Evolutionary conservation across 2,888 invertebrate genomes (phyloP), one percentile per base, ranked within the genome.

Genomic region (Brassicogethes aeneus): DNA sequence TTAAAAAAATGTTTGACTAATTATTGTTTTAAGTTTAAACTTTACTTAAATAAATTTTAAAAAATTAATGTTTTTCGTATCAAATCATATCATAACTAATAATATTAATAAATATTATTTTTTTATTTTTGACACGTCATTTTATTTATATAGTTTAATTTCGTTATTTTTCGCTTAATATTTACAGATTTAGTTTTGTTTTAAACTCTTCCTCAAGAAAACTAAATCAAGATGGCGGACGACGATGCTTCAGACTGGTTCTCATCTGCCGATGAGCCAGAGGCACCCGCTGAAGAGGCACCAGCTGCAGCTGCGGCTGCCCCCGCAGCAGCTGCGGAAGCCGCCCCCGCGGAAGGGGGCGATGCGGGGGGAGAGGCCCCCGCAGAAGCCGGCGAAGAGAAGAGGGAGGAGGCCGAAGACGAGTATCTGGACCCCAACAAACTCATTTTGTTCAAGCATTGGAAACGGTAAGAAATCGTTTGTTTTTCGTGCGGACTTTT

Each of bases 401-500:
- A 63, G 17, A 65, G 68, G 3, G 75, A 65, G 38, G 70, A 60
- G 30, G 74, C 71, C 2, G 64, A 57, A 41, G 55, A 50, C 12
- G 64, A 61, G 40, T 62, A 62, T 50, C 75, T 79, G 54, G 80
- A 82, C 45, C 74, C 76, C 17, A 74, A 76, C 52, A 80, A 76
- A 56, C 77, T 82, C 55, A 73, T 86, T 40, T 72, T 85, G 50
- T 83, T 82, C 70, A 82, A 78, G 62, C 87, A 89, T 62, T 90
- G 89, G 89, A 85, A 83, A 61, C 80, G 88, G 76, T 82, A 68
- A 60, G 60, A 31, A 17, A 12, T 37, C 16, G 35, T 37, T 32
- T 16, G 36, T 40, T 35, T 42, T 37, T 43, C 17, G 13, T 42
- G 42, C 29, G 15, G 14, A 33, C 15, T 30, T 17, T 23, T 37